Evolutionary conservation across 1,140 invertebrate genomes (phyloP), one percentile per base, ranked within the genome.

Genomic region (Zaprionus camerounensis): DNA sequence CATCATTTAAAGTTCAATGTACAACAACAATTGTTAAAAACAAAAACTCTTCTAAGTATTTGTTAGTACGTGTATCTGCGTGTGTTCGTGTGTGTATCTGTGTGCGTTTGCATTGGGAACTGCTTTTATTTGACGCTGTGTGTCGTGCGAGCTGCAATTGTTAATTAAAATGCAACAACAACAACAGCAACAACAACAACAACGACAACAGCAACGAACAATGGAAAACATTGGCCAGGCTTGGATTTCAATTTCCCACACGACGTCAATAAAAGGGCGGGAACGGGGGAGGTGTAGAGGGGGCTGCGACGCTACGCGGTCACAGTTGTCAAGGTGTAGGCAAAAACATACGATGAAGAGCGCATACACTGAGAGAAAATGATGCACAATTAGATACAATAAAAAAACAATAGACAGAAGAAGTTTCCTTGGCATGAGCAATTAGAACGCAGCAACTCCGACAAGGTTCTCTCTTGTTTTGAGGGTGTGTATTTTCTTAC

Each of bases 1-100:
- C 31, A 20, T 74, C 65, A 76, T 77, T 80, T 80, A 72, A 80
- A 80, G 78, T 80, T 80, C 78, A 80, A 80, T 80, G 78, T 80
- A 80, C 74, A 80, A 80, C 69, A 80, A 77, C 77, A 80, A 76
- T 75, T 75, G 72, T 71, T 38, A 69, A 64, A 59, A 58, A 71
- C 71, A 65, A 62, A 71, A 76, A 73, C 68, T 26, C 22, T 58
- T 41, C 41, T 58, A 56, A 28, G 55, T 49, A 65, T 58, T 13
- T 65, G 34, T 41, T 38, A 22, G 17, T 61, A 17, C 44, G 17
- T 58, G 36, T 72, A 28, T 49, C 28, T 55, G 46, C 36, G 15
- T 31, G 22, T 49, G 28, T 64, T 11, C 44, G n/a, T 66, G 5
- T 57, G 20, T 65, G 31, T 53, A 6, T 55, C 3, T 58, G 22